These are phyloP conservation scores for Masticophis lateralis DNA, from an alignment of 2,797 vertebrate species.

Conservation along the genomic window DNA sequence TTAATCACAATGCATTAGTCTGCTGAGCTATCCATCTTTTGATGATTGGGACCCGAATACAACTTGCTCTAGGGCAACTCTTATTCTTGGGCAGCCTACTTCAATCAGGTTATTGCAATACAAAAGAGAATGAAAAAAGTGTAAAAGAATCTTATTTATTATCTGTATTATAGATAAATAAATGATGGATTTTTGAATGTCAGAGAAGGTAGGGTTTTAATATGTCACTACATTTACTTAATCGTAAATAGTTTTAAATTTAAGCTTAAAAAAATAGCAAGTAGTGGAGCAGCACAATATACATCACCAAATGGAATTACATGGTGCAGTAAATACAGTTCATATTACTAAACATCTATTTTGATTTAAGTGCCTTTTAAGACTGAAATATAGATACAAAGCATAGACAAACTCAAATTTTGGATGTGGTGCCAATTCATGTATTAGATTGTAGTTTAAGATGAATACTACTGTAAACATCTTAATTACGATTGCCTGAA, in stretches of 20 bases:
- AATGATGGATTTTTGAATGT: not conserved
- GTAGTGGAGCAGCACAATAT: not conserved
- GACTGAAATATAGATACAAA: not conserved
- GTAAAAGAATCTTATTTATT: not conserved
- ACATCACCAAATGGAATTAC: not conserved
- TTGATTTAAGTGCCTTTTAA: not conserved
- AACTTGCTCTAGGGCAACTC: no score
- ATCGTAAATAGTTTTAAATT: not conserved
- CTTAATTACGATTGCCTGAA: no score
- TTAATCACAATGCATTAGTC: no score
- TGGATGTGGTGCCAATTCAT: not conserved
- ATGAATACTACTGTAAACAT: no score
- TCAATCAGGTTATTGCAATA: not conserved
- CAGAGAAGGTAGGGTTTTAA: not conserved
- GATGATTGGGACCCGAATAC: fast-evolving
- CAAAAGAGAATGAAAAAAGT: not conserved
- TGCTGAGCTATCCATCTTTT: not conserved
- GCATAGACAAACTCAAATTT: not conserved
- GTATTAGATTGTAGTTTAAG: not conserved
- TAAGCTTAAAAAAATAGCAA: not conserved
- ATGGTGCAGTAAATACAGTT: not conserved
- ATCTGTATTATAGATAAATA: not conserved
- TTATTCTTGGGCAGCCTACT: not conserved
- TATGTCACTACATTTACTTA: not conserved
- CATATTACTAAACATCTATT: not conserved